Conservation (phyloP, 2,113 vertebrate genomes). For the Syngnathus typhle region DNA sequence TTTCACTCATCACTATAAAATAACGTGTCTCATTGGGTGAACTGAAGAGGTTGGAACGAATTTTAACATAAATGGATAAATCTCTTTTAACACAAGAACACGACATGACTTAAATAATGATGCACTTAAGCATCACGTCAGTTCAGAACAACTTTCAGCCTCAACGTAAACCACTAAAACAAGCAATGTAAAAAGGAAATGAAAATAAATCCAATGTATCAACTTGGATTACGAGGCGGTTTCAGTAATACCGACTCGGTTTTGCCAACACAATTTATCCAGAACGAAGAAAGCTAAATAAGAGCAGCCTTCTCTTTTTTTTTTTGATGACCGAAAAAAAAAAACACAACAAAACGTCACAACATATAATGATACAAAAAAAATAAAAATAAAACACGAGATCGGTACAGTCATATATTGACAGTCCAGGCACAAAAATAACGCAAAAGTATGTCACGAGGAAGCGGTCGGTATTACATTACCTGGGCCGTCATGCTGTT, state of each 20-base stretch:
- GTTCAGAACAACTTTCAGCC: neutral
- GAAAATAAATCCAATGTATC: neutral
- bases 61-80: too few relatives aligned
- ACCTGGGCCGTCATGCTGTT: slow-evolving; percentile 31
- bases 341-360: neutral
- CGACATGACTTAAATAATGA: neutral
- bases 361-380: neutral
- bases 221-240: neutral
- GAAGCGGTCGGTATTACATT: neutral
- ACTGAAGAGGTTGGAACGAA: too few relatives aligned
- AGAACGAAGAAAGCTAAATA: neutral
- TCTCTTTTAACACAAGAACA: neutral
- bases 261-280: neutral
- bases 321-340: neutral
- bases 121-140: neutral
- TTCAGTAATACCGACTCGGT: neutral
- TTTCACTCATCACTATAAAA: too few relatives aligned
- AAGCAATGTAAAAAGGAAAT: neutral
- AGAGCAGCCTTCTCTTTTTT: neutral
- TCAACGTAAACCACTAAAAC: neutral
- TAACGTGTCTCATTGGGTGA: too few relatives aligned
- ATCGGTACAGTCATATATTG: too few relatives aligned
- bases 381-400: too few relatives aligned
- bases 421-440: neutral
- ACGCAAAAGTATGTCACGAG: neutral